These are phyloP conservation scores for Drosophila kohkoa DNA, from an alignment of 1,140 invertebrate genomes.

Conservation along the genomic window DNA sequence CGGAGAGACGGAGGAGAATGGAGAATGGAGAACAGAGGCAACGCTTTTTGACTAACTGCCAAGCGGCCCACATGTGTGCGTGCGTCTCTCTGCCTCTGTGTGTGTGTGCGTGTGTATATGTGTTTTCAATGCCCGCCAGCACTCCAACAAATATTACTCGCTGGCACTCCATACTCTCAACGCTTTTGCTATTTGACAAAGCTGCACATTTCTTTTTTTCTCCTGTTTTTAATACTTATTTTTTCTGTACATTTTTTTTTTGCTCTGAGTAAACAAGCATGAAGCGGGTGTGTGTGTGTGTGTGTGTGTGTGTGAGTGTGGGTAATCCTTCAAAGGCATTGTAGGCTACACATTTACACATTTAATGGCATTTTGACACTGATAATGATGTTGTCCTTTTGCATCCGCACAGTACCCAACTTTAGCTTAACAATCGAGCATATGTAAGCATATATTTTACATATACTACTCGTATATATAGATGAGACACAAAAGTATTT, in stretches of 20 bases:
- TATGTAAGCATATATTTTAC: constrained; percentile 8
- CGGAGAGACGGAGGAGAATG: background rate
- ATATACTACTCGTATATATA: background rate
- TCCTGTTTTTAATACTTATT: constrained; percentile 35
- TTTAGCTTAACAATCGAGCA: constrained; percentile 19
- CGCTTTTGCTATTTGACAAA: constrained; percentile 70
- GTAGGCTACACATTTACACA: constrained; percentile 64
- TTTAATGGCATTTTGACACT: constrained; percentile 80
- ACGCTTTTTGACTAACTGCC: constrained; percentile 69
- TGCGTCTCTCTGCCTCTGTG: constrained; percentile 7
- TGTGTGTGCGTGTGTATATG: constrained; percentile 27
- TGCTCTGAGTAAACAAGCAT: constrained; percentile 30
- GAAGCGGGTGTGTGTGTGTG: constrained; percentile 26
- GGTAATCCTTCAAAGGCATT: constrained; percentile 79
- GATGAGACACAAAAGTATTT: background rate
- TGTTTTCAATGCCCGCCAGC: constrained; percentile 78
- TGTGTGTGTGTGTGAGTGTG: constrained; percentile 34
- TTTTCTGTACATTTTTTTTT: constrained; percentile 29
- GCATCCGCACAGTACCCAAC: constrained; percentile 57
- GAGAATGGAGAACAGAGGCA: constrained; percentile 5
- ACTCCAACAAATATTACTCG: constrained; percentile 60
- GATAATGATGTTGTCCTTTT: constrained; percentile 76
- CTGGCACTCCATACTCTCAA: constrained; percentile 31
- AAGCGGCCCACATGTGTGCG: constrained; percentile 38
- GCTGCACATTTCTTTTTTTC: constrained; percentile 68